These are phyloP conservation scores for Creontiades dilutus DNA, from an alignment of 2,888 invertebrate species.

Conservation along the genomic window DNA sequence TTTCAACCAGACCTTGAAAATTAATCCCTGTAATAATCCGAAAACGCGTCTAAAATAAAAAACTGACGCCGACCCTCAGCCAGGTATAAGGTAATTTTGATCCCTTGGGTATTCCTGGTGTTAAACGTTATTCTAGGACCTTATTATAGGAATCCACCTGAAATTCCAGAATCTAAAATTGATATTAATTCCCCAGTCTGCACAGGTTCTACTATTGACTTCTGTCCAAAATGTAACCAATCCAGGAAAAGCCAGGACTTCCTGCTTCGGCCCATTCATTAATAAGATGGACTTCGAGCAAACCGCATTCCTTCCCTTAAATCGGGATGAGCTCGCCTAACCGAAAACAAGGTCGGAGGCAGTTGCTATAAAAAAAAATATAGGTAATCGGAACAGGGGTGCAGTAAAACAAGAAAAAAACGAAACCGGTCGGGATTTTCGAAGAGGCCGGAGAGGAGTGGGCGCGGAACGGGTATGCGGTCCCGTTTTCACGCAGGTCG, in stretches of 20 bases:
- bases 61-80: no score
- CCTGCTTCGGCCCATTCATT: background rate
- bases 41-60: no score
- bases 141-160: no score
- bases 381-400: slow-evolving; percentile 13
- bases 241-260: background rate
- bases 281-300: background rate
- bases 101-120: no score
- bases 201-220: no score
- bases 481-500: slow-evolving; percentile 13
- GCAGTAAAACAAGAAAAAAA: slow-evolving; percentile 10
- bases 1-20: no score
- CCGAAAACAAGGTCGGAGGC: slow-evolving; percentile 13
- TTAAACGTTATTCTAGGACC: no score
- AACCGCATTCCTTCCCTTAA: background rate
- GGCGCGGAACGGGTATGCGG: background rate
- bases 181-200: no score
- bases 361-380: background rate
- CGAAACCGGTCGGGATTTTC: slow-evolving; percentile 8
- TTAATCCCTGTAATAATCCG: no score
- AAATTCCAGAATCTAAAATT: no score
- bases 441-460: background rate
- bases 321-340: background rate
- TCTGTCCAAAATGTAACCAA: no score
- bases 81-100: no score